Percentiles rank a stretch among this genome's conserved stretches.
Conservation (phyloP, 2,113 vertebrate species). For the Lophotis ruficrista region DNA sequence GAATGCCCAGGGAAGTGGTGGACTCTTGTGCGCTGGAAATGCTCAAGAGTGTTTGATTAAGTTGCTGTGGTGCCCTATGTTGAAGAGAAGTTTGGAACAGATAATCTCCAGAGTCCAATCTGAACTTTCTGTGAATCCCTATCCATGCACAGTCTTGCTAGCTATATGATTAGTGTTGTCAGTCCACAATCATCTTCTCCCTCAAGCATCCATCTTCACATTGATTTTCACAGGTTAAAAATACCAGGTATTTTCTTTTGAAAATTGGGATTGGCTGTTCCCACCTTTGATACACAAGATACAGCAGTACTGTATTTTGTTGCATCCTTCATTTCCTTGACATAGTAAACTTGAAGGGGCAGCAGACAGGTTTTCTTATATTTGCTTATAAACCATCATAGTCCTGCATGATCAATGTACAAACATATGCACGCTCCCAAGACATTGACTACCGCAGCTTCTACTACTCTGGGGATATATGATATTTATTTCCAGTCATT, state of each 20-base stretch:
- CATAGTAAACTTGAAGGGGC: background rate
- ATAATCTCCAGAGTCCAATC: background rate
- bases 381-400: background rate
- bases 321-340: background rate
- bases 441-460: background rate
- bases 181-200: background rate
- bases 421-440: background rate
- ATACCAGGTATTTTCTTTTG: background rate
- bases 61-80: background rate
- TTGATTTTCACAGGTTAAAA: background rate
- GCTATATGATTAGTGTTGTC: background rate
- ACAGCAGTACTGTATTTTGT: background rate
- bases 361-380: background rate
- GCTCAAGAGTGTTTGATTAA: background rate
- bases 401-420: background rate
- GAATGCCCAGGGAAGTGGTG: background rate
- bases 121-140: background rate
- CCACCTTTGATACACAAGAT: background rate
- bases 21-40: background rate
- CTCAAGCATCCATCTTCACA: background rate
- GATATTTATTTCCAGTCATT: background rate
- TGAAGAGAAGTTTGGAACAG: background rate
- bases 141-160: background rate
- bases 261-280: background rate
- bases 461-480: background rate